Conservation (phyloP, 2,113 vertebrate species). For the Columba livia region DNA sequence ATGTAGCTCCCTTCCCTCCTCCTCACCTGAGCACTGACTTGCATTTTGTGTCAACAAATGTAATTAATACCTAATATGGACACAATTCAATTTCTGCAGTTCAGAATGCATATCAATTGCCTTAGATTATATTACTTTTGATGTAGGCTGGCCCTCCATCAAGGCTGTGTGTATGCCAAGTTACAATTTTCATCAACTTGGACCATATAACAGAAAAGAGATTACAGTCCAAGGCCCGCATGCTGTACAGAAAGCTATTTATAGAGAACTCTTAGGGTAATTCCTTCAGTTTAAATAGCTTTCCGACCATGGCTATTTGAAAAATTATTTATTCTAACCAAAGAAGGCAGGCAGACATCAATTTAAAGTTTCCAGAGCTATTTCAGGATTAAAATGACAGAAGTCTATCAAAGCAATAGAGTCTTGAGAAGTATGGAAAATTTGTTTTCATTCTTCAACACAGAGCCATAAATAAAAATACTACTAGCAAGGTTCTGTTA, state of each 20-base stretch:
- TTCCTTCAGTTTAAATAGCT: not conserved
- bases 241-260: not conserved
- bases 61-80: not conserved
- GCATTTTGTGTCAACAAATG: not conserved
- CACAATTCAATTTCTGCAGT: not conserved
- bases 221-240: not conserved
- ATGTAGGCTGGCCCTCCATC: not conserved
- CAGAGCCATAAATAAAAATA: not conserved
- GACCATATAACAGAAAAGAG: not conserved
- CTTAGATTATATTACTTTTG: not conserved
- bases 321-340: slow-evolving; percentile 22
- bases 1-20: not conserved
- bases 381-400: not conserved
- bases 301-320: not conserved
- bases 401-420: not conserved
- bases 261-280: not conserved
- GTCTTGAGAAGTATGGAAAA: not conserved
- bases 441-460: not conserved
- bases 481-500: not conserved
- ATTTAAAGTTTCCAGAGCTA: not conserved
- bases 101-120: not conserved
- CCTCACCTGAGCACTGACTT: not conserved
- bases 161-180: not conserved
- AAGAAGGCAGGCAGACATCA: not conserved
- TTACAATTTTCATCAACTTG: not conserved